Conservation (phyloP, 2,797 vertebrate species). For the Parauchenoglanis ngamensis region DNA sequence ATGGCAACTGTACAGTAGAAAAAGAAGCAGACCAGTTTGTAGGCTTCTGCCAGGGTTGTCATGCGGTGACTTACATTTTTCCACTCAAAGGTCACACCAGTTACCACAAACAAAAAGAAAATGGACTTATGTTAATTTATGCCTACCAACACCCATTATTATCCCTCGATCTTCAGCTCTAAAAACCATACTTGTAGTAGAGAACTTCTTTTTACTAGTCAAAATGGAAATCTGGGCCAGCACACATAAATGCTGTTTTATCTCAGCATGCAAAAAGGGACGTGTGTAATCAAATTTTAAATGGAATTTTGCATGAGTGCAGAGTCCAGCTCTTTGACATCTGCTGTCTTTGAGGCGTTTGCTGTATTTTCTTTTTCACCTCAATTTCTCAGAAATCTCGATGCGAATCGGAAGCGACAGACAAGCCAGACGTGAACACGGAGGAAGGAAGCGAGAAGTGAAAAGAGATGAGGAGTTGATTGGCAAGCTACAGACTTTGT, state of each 20-base stretch:
- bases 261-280: conserved; percentile 58
- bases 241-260: conserved; percentile 64
- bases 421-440: conserved; percentile 55
- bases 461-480: conserved; percentile 47
- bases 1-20: conserved; percentile 27
- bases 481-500: conserved; percentile 44
- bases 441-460: conserved; percentile 40
- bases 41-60: conserved; percentile 6
- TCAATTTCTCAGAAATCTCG: conserved; percentile 46
- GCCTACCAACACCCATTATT: conserved; percentile 23
- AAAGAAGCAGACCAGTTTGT: background rate
- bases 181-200: conserved; percentile 43
- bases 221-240: conserved; percentile 64
- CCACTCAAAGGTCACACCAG: background rate
- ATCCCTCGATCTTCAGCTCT: conserved; percentile 17
- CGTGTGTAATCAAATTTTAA: conserved; percentile 68
- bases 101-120: conserved; percentile 24
- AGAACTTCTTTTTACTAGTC: conserved; percentile 56
- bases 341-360: conserved; percentile 56
- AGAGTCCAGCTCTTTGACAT: conserved; percentile 62
- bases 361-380: conserved; percentile 36
- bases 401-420: conserved; percentile 53
- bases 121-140: background rate
- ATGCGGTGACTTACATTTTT: conserved; percentile 16
- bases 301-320: conserved; percentile 63